phyloP scores from a whole-genome alignment of 1,140 invertebrate species.

The Hylyphantes graminicola region DNA sequence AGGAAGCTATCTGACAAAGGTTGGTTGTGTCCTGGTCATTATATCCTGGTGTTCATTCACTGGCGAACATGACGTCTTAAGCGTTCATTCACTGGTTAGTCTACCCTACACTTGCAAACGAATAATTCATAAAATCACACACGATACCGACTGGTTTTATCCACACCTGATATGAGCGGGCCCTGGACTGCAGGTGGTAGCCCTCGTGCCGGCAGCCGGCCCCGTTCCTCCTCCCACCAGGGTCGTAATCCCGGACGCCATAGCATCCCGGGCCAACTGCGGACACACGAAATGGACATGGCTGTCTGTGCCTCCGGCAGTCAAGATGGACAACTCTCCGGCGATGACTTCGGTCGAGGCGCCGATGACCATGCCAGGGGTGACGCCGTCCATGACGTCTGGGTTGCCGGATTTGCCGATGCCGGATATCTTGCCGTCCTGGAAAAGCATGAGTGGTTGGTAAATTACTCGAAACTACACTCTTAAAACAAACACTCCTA shows the following conservation, averaged over 20 bases:
- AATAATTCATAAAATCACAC: no score
- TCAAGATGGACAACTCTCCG: constrained; percentile 67
- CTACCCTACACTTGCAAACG: no score
- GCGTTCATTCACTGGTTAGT: no score
- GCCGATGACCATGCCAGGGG: constrained; percentile 65
- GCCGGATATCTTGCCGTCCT: constrained; percentile 67
- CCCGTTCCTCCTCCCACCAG: constrained; percentile 69
- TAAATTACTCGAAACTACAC: no score
- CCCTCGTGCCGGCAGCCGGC: constrained; percentile 67
- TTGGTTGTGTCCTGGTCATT: no score
- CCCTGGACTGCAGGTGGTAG: constrained; percentile 68
- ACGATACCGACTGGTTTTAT: no score
- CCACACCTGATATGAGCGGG: constrained; percentile 67
- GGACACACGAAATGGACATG: constrained; percentile 69
- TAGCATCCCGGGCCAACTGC: constrained; percentile 66
- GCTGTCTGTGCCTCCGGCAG: constrained; percentile 67
- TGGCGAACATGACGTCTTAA: no score
- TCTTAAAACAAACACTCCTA: no score
- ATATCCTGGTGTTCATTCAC: no score
- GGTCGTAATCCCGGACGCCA: constrained; percentile 68
- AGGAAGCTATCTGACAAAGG: no score
- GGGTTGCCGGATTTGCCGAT: constrained; percentile 69
- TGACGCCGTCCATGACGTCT: constrained; percentile 67
- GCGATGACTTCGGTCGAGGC: constrained; percentile 68
- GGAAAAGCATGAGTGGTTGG: neutral